Percentiles rank a stretch among this genome's conserved stretches.
Evolutionary conservation across 2,797 vertebrate genomes (phyloP).

Genomic region (Hippopotamyrus pictus): DNA sequence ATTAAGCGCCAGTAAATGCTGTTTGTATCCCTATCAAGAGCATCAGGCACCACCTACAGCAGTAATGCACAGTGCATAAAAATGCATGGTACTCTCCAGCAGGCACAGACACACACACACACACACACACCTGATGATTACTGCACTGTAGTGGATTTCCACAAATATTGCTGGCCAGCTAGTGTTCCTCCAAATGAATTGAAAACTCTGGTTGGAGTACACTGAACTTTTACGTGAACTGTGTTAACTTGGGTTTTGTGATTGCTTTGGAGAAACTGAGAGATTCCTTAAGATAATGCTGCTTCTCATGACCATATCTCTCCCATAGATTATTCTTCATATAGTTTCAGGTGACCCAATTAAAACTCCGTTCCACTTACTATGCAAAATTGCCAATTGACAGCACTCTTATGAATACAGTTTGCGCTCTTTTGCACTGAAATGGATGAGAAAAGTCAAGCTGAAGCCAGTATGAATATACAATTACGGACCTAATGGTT

Average conservation of each 20-base stretch:
- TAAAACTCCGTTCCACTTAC: constrained; percentile 16
- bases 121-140: neutral
- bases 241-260: neutral
- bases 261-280: neutral
- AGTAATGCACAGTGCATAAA: neutral
- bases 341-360: constrained; percentile 8
- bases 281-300: constrained; percentile 8
- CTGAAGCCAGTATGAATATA: constrained; percentile 3
- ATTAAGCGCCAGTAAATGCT: neutral
- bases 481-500: constrained; percentile 11
- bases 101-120: neutral
- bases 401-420: neutral
- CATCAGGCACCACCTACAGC: neutral
- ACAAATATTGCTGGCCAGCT: neutral
- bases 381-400: constrained; percentile 10
- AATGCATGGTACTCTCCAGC: neutral
- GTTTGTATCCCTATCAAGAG: neutral
- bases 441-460: neutral
- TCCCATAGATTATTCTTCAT: constrained; percentile 10
- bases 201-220: neutral
- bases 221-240: neutral
- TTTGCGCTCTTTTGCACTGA: constrained; percentile 8
- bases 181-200: neutral
- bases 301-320: neutral
- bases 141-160: neutral